Base-by-base conservation (phyloP, 2,888 invertebrate species). In the Sabatieria punctata region DNA sequence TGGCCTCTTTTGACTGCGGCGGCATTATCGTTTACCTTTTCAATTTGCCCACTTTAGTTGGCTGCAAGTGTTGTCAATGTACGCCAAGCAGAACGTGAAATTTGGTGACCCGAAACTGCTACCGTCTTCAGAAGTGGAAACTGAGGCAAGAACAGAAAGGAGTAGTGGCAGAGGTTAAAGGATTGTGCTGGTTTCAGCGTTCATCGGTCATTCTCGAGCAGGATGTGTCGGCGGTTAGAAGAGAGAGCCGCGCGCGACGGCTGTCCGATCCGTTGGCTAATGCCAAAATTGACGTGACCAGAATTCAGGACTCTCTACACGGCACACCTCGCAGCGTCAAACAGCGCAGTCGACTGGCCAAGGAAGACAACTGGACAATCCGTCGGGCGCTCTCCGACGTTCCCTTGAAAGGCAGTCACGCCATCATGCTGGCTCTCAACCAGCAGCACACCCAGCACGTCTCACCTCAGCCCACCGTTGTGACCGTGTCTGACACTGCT, bases 51-150 rank as follows among this genome's bases (percentile, higher is more conserved):
- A n/a, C 46, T 55, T 43, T 43, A 57, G 57, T 50, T 61, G 61
- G 61, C 57, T 58, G 42, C 51, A 51, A 45, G 49, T 55, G n/a
- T 44, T 61, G 45, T 54, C 52, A 45, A 53, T 52, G 36, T 61
- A 53, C 49, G 57, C 57, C 11, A 58, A 57, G 42, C 52, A 51
- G 43, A 57, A 60, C 22, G 22, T 24, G 18, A n/a, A n/a, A n/a
- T n/a, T n/a, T n/a, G n/a, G n/a, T n/a, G n/a, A n/a, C n/a, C n/a
- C n/a, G n/a, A n/a, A n/a, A n/a, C n/a, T n/a, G n/a, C n/a, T n/a
- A n/a, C n/a, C n/a, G n/a, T n/a, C n/a, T n/a, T n/a, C n/a, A n/a
- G n/a, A n/a, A n/a, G n/a, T n/a, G n/a, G n/a, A n/a, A n/a, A n/a
- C n/a, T n/a, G n/a, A n/a, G n/a, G n/a, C n/a, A n/a, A n/a, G n/a